Evolutionary conservation across 2,113 vertebrate species (phyloP), one percentile per base, ranked within the genome.

Genomic region (Lichenostomus cassidix): DNA sequence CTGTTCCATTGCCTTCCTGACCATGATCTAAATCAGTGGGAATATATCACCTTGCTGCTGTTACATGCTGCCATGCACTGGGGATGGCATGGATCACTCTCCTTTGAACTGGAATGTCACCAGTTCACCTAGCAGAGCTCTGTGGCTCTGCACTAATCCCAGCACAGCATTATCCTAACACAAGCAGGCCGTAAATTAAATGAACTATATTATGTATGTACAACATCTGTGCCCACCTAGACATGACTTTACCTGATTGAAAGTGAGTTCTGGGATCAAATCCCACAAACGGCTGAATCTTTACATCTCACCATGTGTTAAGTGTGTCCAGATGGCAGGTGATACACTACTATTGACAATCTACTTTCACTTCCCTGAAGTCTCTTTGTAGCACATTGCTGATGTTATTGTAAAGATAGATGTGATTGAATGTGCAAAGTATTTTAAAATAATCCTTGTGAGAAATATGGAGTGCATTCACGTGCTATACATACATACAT

Each of bases 321-420:
- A 97, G 83, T 77, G 76, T 93, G 86, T 95, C 95, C 96, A 97
- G 96, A 93, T 94, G 94, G 91, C 76, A 90, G 92, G 92, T 93
- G 89, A 94, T 78, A 90, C 68, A 89, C 71, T 42, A 50, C 47
- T 39, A 74, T 93, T 94, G 94, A 78, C 65, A 94, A 93, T 59
- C 76, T 65, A 89, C 83, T 77, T 92, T 87, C 80, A 50, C 39
- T 90, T 95, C 89, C 94, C 92, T 70, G 39, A 93, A 93, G 89
- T 74, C 73, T 70, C 83, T 92, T 96, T 81, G 78, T 37, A 90
- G 55, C 59, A 67, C 76, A 59, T 44, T 69, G 69, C 50, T 88
- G 86, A 87, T 74, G 44, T 39, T 81, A 81, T 77, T 90, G 56
- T 90, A 74, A 90, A 88, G 83, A 81, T 25, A 67, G 60, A 87